Percentiles rank a stretch among this genome's conserved stretches.
Conservation (phyloP, 30 jellyfish, hydroid and myxozoan genomes). For the Pseudorhiza aurosa region DNA sequence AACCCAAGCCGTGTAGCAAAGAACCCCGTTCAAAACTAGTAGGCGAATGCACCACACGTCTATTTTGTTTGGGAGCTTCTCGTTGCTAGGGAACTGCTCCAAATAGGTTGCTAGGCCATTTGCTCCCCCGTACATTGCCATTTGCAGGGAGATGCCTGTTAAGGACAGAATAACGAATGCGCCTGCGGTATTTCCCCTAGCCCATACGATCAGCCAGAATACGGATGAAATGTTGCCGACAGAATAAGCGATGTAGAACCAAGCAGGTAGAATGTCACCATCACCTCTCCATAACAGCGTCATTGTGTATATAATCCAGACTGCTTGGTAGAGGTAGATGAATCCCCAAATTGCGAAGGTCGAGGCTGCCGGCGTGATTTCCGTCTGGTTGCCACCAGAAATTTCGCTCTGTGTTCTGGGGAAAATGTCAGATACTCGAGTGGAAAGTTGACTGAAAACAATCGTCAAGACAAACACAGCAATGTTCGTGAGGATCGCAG, state of each 20-base stretch:
- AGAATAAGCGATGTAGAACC: conserved; percentile 72
- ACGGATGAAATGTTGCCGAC: conserved; percentile 49
- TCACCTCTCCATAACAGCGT: conserved; percentile 50
- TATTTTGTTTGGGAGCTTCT: conserved; percentile 39
- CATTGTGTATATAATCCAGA: conserved; percentile 76
- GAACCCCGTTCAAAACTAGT: conserved; percentile 61
- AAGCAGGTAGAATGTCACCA: conserved; percentile 61
- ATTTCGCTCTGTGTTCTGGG: conserved; percentile 59
- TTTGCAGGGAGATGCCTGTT: conserved; percentile 48
- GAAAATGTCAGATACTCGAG: conserved; percentile 36
- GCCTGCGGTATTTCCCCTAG: conserved; percentile 42
- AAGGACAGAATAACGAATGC: conserved; percentile 59
- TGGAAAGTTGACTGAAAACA: conserved; percentile 52
- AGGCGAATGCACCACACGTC: conserved; percentile 75
- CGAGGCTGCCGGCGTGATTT: conserved; percentile 79
- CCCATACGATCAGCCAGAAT: conserved; percentile 83
- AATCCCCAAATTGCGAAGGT: conserved; percentile 86
- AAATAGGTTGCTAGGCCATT: conserved; percentile 51
- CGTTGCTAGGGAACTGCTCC: conserved; percentile 40
- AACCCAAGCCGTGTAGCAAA: conserved; percentile 67
- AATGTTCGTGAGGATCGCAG: conserved; percentile 20
- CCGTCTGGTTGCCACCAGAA: conserved; percentile 33
- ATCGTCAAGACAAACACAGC: conserved; percentile 12
- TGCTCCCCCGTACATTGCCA: conserved; percentile 53
- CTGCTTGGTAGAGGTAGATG: conserved; percentile 70